These are phyloP conservation scores for Caenorhabditis inopinata DNA, from an alignment of 1,140 invertebrate species.

Conservation along the genomic window DNA sequence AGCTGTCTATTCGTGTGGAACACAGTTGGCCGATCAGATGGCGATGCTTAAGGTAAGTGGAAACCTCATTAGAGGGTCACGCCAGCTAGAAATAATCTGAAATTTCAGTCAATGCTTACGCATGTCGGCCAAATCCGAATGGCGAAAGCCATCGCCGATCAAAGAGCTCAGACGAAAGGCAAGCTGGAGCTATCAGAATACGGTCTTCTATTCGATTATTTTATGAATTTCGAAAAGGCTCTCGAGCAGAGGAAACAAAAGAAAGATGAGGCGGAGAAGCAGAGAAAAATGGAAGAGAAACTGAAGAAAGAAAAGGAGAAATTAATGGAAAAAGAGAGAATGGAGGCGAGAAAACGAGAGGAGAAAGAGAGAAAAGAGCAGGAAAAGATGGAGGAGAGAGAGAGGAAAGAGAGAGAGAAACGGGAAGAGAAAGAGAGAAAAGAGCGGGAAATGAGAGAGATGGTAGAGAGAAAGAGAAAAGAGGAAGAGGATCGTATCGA, in stretches of 20 bases:
- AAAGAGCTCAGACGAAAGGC: neutral
- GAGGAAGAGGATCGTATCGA: neutral
- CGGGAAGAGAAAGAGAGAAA: conserved; percentile 8
- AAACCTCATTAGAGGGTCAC: neutral
- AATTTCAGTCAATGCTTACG: neutral
- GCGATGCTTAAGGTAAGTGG: neutral
- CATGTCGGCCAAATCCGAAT: neutral
- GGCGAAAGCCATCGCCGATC: neutral
- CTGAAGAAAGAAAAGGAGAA: neutral
- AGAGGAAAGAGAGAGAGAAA: neutral
- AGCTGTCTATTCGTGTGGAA: neutral
- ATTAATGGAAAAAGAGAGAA: neutral
- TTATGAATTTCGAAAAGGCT: neutral
- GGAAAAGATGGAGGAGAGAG: neutral
- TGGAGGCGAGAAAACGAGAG: neutral
- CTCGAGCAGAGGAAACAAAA: too few species aligned
- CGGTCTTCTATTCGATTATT: neutral
- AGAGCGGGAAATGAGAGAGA: neutral
- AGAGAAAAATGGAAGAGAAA: neutral
- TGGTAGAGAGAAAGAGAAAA: neutral
- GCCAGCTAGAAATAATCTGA: neutral
- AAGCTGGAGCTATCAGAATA: neutral
- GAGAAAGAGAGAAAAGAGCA: neutral
- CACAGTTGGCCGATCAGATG: neutral
- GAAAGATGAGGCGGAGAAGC: too few species aligned